A percentile compares a stretch with the other conserved stretches of the same genome.
These are phyloP conservation scores for Xyliphius kryptos DNA, from an alignment of 2,113 vertebrate species.

Conservation along the genomic window DNA sequence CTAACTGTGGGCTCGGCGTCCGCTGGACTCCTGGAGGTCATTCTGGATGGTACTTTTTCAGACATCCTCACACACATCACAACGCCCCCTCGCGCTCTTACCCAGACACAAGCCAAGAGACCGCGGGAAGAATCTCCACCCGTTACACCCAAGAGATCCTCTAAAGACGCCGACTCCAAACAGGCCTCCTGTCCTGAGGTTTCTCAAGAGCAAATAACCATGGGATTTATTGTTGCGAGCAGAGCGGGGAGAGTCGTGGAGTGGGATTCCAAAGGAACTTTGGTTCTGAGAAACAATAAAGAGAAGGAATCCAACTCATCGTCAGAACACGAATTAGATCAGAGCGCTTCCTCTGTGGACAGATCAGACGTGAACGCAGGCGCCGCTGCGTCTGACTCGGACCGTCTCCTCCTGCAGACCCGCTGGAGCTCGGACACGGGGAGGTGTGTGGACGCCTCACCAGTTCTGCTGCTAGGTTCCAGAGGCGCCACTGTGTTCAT, in stretches of 20 bases:
- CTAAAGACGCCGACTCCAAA: constrained; percentile 13
- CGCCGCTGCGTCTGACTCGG: neutral
- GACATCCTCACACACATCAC: constrained; percentile 67
- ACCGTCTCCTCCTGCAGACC: constrained; percentile 50
- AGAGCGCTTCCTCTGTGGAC: neutral
- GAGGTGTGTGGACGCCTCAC: no score
- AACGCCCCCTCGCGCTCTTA: constrained; percentile 31
- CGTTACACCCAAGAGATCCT: constrained; percentile 38
- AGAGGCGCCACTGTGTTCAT: constrained; percentile 64
- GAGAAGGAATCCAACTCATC: neutral
- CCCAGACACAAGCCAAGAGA: constrained; percentile 33
- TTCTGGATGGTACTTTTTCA: constrained; percentile 71
- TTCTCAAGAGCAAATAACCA: constrained; percentile 41
- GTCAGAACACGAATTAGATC: neutral
- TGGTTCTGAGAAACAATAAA: neutral
- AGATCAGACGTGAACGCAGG: neutral
- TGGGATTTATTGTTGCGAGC: constrained; percentile 47
- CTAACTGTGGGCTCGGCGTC: constrained; percentile 58
- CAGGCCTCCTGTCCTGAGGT: constrained; percentile 39
- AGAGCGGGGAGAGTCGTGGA: constrained; percentile 48
- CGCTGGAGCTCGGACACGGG: no score
- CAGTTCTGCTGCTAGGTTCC: constrained; percentile 64
- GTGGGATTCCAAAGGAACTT: neutral
- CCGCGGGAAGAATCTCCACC: neutral
- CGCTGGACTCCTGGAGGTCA: constrained; percentile 75